Base-by-base conservation (phyloP, 2,888 invertebrate genomes). In the Acronicta aceris region DNA sequence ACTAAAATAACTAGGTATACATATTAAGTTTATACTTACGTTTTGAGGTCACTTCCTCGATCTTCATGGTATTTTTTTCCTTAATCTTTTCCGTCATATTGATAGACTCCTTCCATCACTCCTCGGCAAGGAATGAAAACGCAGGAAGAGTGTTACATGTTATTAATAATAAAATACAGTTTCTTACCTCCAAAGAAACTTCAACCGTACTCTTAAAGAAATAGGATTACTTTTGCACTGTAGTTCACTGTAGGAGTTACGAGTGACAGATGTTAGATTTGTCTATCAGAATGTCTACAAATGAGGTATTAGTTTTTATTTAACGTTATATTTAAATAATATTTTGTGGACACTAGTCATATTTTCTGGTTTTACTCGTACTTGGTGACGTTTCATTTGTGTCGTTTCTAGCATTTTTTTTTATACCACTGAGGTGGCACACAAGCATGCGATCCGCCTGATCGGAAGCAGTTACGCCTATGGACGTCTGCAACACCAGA, bases 231-330 rank as follows among this genome's bases (percentile, higher is more conserved):
- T 57, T 55, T 65, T 1, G 5, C 47, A 15, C 13, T 1, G 8
- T 25, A 27, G 17, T 52, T 8, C 0, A 16, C 0, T 3, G 7
- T 48, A 2, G 4, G n/a, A 54, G 58, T 45, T 46, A 1, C 51
- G 42, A 59, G 57, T 70, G 70, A 59, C 69, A 65, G 48, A 41
- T 41, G 47, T 47, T 40, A 27, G 38, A 63, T 54, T 25, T 49
- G 41, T 52, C 16, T 76, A 76, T 76, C 74, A 67, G 49, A 49
- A 71, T 60, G 71, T 65, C 51, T 50, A 76, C 71, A 76, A 55
- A 54, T 46, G 25, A 36, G 47, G 42, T 48, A 49, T 55, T 56
- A 58, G 47, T 54, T 55, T 40, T 17, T 16, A 60, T 59, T 58
- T 62, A 47, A 50, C 43, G 47, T 42, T 61, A 41, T 50, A 40